Evolutionary conservation across 2,797 vertebrate genomes (phyloP).

Genomic region (Huso huso): DNA sequence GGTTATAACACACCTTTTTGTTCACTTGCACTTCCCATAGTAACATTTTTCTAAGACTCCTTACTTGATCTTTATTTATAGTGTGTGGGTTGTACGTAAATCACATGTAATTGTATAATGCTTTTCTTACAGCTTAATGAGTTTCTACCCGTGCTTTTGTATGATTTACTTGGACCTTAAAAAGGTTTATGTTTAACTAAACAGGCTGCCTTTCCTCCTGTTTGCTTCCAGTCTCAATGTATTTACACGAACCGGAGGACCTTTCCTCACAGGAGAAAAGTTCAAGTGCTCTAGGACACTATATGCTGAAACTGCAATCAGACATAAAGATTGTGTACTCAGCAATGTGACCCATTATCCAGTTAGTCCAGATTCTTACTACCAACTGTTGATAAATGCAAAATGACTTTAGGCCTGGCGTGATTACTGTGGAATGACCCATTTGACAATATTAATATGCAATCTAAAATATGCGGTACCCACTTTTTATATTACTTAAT

Average conservation of each 20-base stretch:
- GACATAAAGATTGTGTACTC: no score
- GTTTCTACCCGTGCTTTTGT: background rate
- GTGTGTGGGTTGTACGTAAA: no score
- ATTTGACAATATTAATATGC: no score
- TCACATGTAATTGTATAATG: background rate
- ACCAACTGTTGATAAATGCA: no score
- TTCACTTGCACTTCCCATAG: background rate
- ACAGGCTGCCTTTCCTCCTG: conserved; percentile 1
- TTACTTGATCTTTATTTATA: no score
- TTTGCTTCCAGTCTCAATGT: conserved; percentile 41
- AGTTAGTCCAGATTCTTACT: no score
- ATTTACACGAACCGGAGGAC: conserved; percentile 37
- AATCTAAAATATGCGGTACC: no score
- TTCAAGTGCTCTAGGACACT: conserved; percentile 1
- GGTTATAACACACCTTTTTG: no score
- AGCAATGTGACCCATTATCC: no score
- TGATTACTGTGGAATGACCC: no score
- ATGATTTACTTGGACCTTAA: background rate
- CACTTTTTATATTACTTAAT: no score
- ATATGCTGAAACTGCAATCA: background rate
- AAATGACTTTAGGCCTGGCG: no score
- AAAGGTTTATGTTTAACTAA: conserved; percentile 2
- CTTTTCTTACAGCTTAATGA: background rate
- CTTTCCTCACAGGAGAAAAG: background rate
- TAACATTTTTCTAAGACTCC: background rate